These are phyloP conservation scores for Stichodactyla helianthus DNA, from an alignment of 64 coral and sea anemone species.

Conservation along the genomic window DNA sequence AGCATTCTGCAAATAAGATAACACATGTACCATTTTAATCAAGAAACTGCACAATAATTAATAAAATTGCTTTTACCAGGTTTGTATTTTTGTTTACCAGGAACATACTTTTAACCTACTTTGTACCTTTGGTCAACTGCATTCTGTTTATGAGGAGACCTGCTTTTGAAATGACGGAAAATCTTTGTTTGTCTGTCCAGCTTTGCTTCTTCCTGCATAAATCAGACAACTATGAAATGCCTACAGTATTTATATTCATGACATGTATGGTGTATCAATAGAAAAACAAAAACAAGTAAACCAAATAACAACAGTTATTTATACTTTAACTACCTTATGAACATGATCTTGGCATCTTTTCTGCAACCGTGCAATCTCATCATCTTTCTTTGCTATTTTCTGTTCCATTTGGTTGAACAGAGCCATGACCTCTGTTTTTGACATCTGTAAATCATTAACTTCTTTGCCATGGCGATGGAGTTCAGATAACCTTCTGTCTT, in stretches of 20 bases:
- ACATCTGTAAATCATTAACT: conserved; percentile 53
- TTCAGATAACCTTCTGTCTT: conserved; percentile 46
- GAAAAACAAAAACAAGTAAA: too few species aligned
- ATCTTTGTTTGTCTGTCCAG: conserved; percentile 20
- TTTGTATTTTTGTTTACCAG: too few species aligned
- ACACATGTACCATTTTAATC: neutral
- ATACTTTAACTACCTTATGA: neutral
- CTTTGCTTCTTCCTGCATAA: conserved; percentile 32
- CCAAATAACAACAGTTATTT: too few species aligned
- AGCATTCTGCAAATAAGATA: conserved; percentile 11
- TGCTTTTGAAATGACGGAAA: conserved; percentile 4
- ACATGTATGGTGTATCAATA: too few species aligned
- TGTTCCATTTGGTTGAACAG: conserved; percentile 43
- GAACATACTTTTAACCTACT: too few species aligned
- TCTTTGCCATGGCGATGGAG: conserved; percentile 69
- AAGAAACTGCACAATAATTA: too few species aligned
- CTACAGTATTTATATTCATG: too few species aligned
- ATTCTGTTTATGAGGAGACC: conserved; percentile 4
- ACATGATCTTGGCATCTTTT: conserved; percentile 42
- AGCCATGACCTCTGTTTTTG: conserved; percentile 48
- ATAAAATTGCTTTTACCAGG: too few species aligned
- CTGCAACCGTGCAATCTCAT: conserved; percentile 33
- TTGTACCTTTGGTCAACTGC: conserved; percentile 40
- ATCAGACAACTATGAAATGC: neutral
- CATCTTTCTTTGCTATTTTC: conserved; percentile 42